Conservation (phyloP, 2,113 vertebrate species). For the Clarias macrocephalus region DNA sequence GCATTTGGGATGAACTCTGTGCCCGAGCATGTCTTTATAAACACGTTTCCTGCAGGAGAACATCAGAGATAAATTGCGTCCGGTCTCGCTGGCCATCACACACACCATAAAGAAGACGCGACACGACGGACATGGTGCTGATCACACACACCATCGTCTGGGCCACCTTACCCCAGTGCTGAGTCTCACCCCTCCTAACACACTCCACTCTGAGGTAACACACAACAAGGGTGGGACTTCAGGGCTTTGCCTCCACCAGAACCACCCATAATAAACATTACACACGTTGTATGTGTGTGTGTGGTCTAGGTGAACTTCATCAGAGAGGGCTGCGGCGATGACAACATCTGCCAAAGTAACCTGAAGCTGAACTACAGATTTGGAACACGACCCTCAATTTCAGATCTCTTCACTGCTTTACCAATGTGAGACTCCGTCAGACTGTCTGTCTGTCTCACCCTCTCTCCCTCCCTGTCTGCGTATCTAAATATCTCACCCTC, state of each 20-base stretch:
- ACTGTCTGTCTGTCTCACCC: background rate
- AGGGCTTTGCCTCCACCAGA: background rate
- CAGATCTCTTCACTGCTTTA: conserved; percentile 80
- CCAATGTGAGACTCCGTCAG: conserved; percentile 69
- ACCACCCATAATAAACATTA: background rate
- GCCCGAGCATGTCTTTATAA: background rate
- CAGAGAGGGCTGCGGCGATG: conserved; percentile 86
- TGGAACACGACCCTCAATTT: conserved; percentile 71
- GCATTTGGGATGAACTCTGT: background rate
- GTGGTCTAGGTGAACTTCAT: conserved; percentile 84
- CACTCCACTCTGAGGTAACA: conserved; percentile 78
- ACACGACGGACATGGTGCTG: conserved; percentile 62
- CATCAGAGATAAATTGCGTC: conserved; percentile 86
- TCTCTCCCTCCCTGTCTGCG: background rate
- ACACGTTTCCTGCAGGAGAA: conserved; percentile 71
- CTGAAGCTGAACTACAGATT: conserved; percentile 82
- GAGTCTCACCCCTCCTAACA: conserved; percentile 76
- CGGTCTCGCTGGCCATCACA: conserved; percentile 80
- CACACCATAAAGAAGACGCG: conserved; percentile 78
- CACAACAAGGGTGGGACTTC: background rate
- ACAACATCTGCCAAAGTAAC: conserved; percentile 95
- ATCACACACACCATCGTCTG: conserved; percentile 59
- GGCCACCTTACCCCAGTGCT: conserved; percentile 79
- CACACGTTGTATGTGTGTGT: conserved; percentile 19
- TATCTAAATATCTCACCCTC: background rate